Base-by-base conservation (phyloP, 2,888 invertebrate species). In the Luffia ferchaultella region DNA sequence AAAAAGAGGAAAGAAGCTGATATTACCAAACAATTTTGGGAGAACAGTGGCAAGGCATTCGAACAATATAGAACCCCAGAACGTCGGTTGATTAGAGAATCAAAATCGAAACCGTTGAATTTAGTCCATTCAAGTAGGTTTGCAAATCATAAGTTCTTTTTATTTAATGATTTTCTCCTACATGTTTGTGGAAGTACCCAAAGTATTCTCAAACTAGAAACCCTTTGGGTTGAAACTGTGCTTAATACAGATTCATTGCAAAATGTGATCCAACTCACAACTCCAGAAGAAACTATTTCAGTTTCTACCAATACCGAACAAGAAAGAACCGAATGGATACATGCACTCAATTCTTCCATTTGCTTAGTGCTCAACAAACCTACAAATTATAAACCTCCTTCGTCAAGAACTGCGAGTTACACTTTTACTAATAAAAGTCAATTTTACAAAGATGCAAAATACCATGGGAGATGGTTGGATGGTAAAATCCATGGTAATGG, bases 401-500 rank as follows among this genome's bases (percentile, higher is more conserved):
- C 88, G 42, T 78, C 89, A 2, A 86, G 96, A 48, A 89, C 89
- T 41, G 92, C 93, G 0, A 86, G 85, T 16, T 90, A 93, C 62
- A 86, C 88, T 1, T 95, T 92, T 67, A 87, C 88, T 9, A 80
- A 69, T 49, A 93, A 92, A 67, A 89, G 87, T 65, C 69, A 86
- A 0, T 86, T 87, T 61, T 93, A 88, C 62, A 91, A 93, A 67
- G 92, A 91, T 58, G 92, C 93, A 0, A 90, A 88, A 56, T 96
- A 95, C 60, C 87, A 84, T 49, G 96, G 93, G 0, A 85, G 90
- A 52, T 96, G 96, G 96, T 70, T 89, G 53, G 90, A 90, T 64
- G 95, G 93, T 0, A 91, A 93, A 65, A 85, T 95, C 62, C 93
- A 96, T 67, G 96, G 96, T 0, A 85, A 86, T 65, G 95, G 96